Evolutionary conservation across 2,888 invertebrate genomes (phyloP).

Genomic region (Emesis furor): DNA sequence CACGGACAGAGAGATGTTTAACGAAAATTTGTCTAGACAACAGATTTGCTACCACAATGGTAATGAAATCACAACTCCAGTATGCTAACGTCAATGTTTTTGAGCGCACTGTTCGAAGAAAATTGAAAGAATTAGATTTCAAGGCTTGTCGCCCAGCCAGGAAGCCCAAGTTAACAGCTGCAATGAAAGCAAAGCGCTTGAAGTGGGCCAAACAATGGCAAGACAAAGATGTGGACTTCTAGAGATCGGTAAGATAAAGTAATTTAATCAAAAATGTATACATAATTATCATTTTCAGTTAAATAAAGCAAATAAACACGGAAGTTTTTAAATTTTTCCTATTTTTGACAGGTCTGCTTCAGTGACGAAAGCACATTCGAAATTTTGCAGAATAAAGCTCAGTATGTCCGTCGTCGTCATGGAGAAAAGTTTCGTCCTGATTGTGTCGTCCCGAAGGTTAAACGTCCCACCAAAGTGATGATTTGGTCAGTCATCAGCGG

Average conservation of each 20-base stretch:
- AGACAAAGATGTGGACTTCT: background rate
- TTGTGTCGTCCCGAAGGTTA: background rate
- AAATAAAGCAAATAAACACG: too few species aligned
- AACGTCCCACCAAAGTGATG: background rate
- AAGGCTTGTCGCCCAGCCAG: background rate
- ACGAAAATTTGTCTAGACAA: background rate
- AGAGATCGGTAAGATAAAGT: background rate
- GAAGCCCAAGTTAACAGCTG: background rate
- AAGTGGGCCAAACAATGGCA: background rate
- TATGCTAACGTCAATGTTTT: background rate
- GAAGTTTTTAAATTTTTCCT: background rate
- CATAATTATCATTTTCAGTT: too few species aligned
- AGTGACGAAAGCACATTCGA: background rate
- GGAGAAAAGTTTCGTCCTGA: background rate
- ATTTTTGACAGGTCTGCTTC: background rate
- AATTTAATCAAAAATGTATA: too few species aligned
- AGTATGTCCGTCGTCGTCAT: background rate
- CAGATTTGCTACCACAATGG: background rate
- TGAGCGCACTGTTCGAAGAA: background rate
- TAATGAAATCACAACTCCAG: background rate
- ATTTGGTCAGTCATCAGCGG: background rate
- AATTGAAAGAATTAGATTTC: background rate
- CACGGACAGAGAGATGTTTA: background rate
- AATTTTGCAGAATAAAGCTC: constrained; percentile 3
- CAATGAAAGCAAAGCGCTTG: background rate